phyloP scores from a whole-genome alignment of 2,797 vertebrate species.

The Simalia tracyae region DNA sequence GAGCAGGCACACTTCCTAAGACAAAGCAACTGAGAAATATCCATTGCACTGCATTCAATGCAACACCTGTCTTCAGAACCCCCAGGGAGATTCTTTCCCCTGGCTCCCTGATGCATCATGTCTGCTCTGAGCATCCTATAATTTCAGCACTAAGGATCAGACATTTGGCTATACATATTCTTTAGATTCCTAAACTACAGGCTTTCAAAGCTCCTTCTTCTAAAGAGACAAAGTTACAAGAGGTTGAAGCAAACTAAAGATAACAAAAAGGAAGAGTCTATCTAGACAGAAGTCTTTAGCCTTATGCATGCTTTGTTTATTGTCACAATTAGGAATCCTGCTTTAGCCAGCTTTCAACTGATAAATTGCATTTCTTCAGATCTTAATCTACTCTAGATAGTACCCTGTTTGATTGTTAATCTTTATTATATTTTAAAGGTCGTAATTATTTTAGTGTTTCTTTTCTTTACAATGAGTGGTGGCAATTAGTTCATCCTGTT shows the following conservation, averaged over 20 bases:
- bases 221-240: neutral
- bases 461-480: conserved; percentile 23
- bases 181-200: neutral
- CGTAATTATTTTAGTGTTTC: conserved; percentile 30
- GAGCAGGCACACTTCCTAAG: neutral
- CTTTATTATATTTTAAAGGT: conserved; percentile 36
- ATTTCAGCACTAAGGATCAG: neutral
- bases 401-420: conserved; percentile 31
- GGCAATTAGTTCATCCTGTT: conserved; percentile 19
- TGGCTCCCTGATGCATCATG: neutral
- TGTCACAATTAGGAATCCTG: conserved; percentile 6
- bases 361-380: conserved; percentile 18
- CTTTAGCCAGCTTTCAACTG: conserved; percentile 1
- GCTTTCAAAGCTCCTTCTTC: neutral
- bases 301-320: conserved; percentile 2
- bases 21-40: neutral
- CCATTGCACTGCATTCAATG: neutral
- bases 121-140: neutral
- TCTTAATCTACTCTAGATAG: conserved; percentile 9
- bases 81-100: neutral
- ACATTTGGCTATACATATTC: neutral
- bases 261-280: neutral
- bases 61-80: neutral
- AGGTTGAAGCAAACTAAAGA: neutral
- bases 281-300: neutral